Evolutionary conservation across 23 tunicate species (phyloP), one percentile per base, ranked within the genome.

Genomic region (Ascidia mentula): DNA sequence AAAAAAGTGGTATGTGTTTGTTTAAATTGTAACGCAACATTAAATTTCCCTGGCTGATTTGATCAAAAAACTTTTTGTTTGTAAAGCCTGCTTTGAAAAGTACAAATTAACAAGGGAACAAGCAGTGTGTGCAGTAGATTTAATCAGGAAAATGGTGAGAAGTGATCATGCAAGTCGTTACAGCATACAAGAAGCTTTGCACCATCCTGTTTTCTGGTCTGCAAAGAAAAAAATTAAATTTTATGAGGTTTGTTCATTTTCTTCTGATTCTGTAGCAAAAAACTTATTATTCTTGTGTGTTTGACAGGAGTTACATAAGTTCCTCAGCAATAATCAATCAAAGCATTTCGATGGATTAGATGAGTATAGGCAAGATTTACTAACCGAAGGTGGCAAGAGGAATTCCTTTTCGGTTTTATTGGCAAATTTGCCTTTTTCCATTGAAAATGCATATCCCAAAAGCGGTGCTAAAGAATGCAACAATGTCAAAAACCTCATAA

Each of bases 161-260:
- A 5, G 18, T 6, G 30, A 71, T 20, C 32, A 34, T 3, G 32
- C 32, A 20, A 31, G 32, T 3, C 33, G 75, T 20, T 35, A 6
- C 7, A 71, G 34, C 24, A 71, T 71, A 71, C 36, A 71, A 71
- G 75, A 71, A 20, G 75, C 32, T 17, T 20, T 6, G 8, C 38
- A 71, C 39, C 2, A 71, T 71, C 75, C 75, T 71, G 4, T 71
- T 18, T 71, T 7, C 32, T 71, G 75, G 75, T 6, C 38, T 4
- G 30, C 75, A 3, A 4, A 71, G 8, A n/a, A 18, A 71, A 71
- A 71, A 18, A 71, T 71, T 4, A 20, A 3, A 4, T 71, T 7
- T 18, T 71, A 71, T 35, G 38, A 35, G 75, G 75, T 71, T 3
- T 26, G 12, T 53, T 3, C 12, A 42, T 12, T 3, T 53, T 5